These are phyloP conservation scores for Aplocera efformata DNA, from an alignment of 2,888 invertebrate species.

Conservation along the genomic window DNA sequence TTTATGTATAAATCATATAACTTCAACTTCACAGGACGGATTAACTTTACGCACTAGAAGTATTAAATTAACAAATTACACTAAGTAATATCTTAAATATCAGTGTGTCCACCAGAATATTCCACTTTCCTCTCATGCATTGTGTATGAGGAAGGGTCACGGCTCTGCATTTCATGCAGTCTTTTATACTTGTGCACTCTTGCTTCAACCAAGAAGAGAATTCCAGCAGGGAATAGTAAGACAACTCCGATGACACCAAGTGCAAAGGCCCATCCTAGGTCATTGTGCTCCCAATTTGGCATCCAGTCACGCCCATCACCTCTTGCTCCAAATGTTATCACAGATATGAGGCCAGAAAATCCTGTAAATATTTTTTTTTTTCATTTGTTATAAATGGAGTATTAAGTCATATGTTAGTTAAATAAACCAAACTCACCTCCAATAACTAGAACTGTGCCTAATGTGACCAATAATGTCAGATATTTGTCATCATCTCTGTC, in stretches of 20 bases:
- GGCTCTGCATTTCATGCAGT: constrained; percentile 84
- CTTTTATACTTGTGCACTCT: constrained; percentile 87
- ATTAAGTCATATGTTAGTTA: no score
- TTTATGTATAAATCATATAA: no score
- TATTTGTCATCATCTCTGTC: constrained; percentile 89
- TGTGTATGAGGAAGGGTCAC: constrained; percentile 83
- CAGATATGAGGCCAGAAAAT: constrained; percentile 89
- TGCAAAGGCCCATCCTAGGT: constrained; percentile 96
- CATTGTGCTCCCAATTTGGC: constrained; percentile 97
- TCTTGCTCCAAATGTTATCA: constrained; percentile 92
- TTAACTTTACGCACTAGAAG: constrained; percentile 11
- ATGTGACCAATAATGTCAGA: constrained; percentile 85
- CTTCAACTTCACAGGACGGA: no score
- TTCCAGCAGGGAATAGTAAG: constrained; percentile 86
- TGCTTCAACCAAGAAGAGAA: constrained; percentile 91
- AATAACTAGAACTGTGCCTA: constrained; percentile 86
- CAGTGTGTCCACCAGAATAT: constrained; percentile 82
- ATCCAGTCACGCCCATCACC: constrained; percentile 97
- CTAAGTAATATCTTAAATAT: constrained; percentile 78
- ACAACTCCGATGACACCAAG: constrained; percentile 90
- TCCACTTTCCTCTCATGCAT: constrained; percentile 83
- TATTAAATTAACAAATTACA: constrained; percentile 1
- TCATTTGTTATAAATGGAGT: no score
- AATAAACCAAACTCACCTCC: constrained; percentile 74
- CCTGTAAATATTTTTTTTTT: constrained; percentile 78